Evolutionary conservation across 2,888 invertebrate genomes (phyloP).

Genomic region (Erpobdella octoculata): DNA sequence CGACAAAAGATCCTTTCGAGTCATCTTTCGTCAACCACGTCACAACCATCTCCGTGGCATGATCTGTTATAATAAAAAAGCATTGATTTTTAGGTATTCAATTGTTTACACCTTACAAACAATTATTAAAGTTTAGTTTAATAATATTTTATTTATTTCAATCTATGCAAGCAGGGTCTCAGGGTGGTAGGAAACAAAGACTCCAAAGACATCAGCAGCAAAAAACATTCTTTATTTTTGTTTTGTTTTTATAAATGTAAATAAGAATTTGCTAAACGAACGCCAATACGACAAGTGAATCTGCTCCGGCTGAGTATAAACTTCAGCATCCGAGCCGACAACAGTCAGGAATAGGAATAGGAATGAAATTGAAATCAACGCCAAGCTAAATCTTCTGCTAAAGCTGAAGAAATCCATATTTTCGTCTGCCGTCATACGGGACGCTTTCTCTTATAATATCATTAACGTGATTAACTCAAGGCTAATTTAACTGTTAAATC

Average conservation of each 20-base stretch:
- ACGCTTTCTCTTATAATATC: background rate
- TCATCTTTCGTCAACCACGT: constrained; percentile 15
- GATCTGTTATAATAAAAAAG: constrained; percentile 5
- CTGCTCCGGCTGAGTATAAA: too few species aligned
- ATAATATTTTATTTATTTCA: background rate
- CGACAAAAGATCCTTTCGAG: background rate
- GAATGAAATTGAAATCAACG: background rate
- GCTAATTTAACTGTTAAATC: background rate
- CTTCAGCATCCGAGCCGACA: background rate
- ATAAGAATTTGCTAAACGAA: too few species aligned
- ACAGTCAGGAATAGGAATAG: background rate
- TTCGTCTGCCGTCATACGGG: background rate
- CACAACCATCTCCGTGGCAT: constrained; percentile 13
- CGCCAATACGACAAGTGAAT: too few species aligned
- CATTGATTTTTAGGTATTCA: too few species aligned
- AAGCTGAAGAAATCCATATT: background rate
- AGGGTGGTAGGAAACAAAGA: background rate
- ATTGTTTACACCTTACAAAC: too few species aligned
- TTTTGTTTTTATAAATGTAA: background rate
- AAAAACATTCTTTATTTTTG: background rate
- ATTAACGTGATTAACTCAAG: background rate
- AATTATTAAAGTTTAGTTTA: too few species aligned
- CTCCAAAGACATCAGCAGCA: background rate
- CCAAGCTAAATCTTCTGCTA: background rate
- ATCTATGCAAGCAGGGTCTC: background rate